Conservation (phyloP, 2,888 invertebrate species). For the Dynastes hyllus region DNA sequence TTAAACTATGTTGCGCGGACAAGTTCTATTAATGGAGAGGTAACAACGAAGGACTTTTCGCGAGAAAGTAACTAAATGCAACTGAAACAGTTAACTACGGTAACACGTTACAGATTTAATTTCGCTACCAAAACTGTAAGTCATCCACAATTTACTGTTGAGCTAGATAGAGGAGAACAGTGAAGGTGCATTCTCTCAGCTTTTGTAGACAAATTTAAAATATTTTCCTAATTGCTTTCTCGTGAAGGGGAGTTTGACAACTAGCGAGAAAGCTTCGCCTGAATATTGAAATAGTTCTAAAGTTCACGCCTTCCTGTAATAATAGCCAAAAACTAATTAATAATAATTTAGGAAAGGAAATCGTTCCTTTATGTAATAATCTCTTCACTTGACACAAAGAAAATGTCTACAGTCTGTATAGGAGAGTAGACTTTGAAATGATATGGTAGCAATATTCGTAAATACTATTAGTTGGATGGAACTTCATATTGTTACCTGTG, state of each 20-base stretch:
- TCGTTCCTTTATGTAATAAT: conserved; percentile 6
- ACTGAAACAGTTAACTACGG: no score
- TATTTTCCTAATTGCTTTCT: conserved; percentile 42
- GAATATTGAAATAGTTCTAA: conserved; percentile 46
- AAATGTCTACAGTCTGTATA: background rate
- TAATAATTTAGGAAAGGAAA: conserved; percentile 34
- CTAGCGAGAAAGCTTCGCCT: conserved; percentile 3
- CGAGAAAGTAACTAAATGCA: no score
- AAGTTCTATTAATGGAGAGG: no score
- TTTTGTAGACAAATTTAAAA: conserved; percentile 39
- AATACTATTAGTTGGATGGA: no score
- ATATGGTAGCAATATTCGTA: no score
- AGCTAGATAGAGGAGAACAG: background rate
- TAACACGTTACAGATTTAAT: no score
- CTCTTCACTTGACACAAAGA: background rate
- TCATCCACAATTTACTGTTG: no score
- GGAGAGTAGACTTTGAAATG: background rate
- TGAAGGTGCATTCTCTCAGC: conserved; percentile 1
- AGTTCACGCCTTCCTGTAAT: conserved; percentile 28
- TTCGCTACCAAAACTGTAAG: no score
- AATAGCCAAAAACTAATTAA: conserved; percentile 42
- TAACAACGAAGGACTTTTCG: no score
- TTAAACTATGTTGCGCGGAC: background rate
- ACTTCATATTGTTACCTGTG: no score
- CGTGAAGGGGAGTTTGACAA: conserved; percentile 35